Evolutionary conservation across 2,797 vertebrate species (phyloP).

Genomic region (Clarias platycephalus): DNA sequence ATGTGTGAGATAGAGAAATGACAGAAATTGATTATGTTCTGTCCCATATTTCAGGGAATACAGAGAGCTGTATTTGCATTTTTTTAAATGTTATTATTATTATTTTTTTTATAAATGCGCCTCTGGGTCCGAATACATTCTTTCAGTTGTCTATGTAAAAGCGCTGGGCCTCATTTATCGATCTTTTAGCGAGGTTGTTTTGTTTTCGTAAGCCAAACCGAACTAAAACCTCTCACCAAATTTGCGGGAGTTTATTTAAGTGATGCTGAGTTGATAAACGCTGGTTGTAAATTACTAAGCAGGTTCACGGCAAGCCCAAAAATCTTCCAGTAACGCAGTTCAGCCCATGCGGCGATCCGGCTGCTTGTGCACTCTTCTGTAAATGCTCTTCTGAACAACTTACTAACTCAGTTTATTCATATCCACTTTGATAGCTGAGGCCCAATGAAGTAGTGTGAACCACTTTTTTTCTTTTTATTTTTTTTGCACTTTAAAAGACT

Average conservation of each 20-base stretch:
- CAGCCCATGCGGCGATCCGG: neutral
- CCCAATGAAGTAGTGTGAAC: neutral
- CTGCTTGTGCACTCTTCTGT: neutral
- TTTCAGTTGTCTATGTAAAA: neutral
- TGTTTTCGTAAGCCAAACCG: neutral
- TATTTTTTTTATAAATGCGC: neutral
- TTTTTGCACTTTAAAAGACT: conserved; percentile 4
- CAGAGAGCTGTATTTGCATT: neutral
- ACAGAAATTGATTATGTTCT: neutral
- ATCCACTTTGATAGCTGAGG: neutral
- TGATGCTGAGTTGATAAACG: neutral
- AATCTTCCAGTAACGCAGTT: neutral
- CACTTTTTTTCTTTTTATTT: neutral
- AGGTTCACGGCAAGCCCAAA: too few relatives aligned
- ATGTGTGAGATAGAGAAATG: neutral
- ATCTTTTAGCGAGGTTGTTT: neutral
- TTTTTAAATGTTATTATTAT: too few relatives aligned
- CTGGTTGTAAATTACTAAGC: neutral
- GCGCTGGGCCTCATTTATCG: neutral
- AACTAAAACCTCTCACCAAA: neutral
- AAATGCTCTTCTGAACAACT: neutral
- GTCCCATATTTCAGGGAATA: neutral
- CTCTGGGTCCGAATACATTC: neutral
- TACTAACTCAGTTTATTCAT: neutral
- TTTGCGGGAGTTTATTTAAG: neutral